Percentiles rank a stretch among this genome's conserved stretches.
These are phyloP conservation scores for Myotis brandtii DNA, from an alignment of 2,113 vertebrate genomes.

Conservation along the genomic window DNA sequence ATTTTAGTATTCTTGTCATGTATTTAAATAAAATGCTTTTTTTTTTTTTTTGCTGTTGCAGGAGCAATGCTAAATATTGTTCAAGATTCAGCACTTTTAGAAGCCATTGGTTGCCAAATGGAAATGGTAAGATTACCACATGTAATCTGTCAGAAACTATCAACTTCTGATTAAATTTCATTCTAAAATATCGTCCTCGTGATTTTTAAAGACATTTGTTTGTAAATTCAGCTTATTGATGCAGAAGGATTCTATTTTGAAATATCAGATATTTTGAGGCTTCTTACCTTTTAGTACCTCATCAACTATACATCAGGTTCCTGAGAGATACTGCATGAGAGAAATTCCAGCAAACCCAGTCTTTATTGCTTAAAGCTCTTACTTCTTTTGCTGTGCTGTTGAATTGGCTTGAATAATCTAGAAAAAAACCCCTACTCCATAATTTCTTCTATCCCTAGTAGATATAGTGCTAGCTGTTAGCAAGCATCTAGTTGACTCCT, in stretches of 20 bases:
- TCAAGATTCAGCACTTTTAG: conserved; percentile 96
- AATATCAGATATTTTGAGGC: conserved; percentile 24
- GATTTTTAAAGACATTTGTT: conserved; percentile 56
- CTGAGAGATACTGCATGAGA: conserved; percentile 20
- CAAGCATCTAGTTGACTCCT: background rate
- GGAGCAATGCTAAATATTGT: conserved; percentile 98
- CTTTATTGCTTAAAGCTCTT: conserved; percentile 21
- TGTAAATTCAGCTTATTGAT: conserved; percentile 2
- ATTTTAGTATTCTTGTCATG: conserved; percentile 42
- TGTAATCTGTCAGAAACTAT: conserved; percentile 38
- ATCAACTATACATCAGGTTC: background rate
- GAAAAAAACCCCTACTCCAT: background rate
- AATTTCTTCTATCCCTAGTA: background rate
- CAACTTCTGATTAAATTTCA: conserved; percentile 46
- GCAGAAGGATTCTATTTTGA: conserved; percentile 20
- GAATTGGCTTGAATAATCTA: conserved; percentile 20
- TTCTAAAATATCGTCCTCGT: background rate
- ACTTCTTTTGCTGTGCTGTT: conserved; percentile 1
- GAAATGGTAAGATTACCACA: conserved; percentile 90
- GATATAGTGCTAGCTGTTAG: background rate
- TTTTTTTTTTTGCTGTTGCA: conserved; percentile 80
- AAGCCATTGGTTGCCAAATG: conserved; percentile 95
- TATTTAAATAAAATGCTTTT: conserved; percentile 14
- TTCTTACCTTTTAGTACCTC: conserved; percentile 30
- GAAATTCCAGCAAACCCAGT: background rate